Evolutionary conservation across 2,888 invertebrate genomes (phyloP).

Genomic region (Augiades crinisus): DNA sequence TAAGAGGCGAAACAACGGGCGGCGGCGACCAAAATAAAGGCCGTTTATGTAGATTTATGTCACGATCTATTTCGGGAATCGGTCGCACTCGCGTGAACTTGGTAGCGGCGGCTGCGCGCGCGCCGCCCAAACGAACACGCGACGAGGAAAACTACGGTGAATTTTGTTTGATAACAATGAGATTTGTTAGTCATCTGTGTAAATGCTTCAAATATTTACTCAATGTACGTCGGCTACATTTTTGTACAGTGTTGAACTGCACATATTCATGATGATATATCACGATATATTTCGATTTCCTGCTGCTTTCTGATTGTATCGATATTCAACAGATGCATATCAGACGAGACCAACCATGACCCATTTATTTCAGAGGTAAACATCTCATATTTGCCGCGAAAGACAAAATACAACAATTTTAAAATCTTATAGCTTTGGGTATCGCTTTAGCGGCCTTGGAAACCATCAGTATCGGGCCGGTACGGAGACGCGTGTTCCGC

Average conservation of each 20-base stretch:
- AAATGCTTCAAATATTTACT: conserved; percentile 15
- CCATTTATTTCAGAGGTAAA: too few species aligned
- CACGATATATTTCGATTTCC: too few species aligned
- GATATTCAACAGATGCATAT: too few species aligned
- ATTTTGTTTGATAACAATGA: conserved; percentile 23
- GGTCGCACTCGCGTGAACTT: conserved; percentile 62
- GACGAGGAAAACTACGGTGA: conserved; percentile 21
- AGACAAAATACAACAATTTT: too few species aligned
- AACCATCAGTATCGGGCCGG: neutral
- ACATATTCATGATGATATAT: too few species aligned
- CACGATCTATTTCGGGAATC: conserved; percentile 68
- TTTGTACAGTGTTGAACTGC: neutral
- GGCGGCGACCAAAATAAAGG: conserved; percentile 57
- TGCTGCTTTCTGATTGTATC: too few species aligned
- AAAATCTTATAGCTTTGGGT: too few species aligned
- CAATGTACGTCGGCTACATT: neutral
- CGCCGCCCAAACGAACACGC: conserved; percentile 38
- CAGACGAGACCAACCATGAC: too few species aligned
- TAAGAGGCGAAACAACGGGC: conserved; percentile 44
- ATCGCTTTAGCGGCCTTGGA: too few species aligned
- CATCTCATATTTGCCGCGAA: too few species aligned
- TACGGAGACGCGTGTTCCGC: neutral
- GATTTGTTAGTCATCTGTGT: conserved; percentile 16
- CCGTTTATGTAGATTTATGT: conserved; percentile 76
- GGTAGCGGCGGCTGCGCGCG: conserved; percentile 47